Base-by-base conservation (phyloP, 1,140 invertebrate species). In the Heliconius himera region DNA sequence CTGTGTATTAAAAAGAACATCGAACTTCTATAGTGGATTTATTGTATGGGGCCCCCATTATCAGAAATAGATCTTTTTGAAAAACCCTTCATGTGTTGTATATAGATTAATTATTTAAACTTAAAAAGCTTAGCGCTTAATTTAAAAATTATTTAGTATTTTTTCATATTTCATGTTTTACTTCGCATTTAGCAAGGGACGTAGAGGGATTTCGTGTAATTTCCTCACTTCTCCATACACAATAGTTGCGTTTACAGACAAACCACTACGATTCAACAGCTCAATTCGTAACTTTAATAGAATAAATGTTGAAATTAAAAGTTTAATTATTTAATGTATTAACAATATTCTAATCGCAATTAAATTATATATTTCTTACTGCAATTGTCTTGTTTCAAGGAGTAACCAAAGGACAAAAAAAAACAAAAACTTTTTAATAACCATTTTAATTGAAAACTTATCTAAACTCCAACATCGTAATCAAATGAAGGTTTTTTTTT, bases 391-490 rank as follows among this genome's bases (percentile, higher is more conserved):
- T 13, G 16, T 46, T 46, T 46, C 5, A 16, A 2, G 13, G 41
- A 16, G 16, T 9, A 26, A 22, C 1, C 8, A 66, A 66, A 66
- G 60, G 60, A 22, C 11, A 66, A 76, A 60, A 56, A 13, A 76
- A 80, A 66, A 76, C 83, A 71, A 77, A 73, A 77, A 81, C 80
- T 73, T 79, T 81, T 89, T 85, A 85, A 90, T 93, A 94, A 93
- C 88, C 90, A 93, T 93, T 93, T 93, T 90, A 91, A 90, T 93
- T 85, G 81, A 90, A 90, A 92, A 93, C 92, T 93, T 93, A 93
- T 87, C 88, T 91, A 88, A 90, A 87, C 80, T 89, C 84, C 88
- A 90, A 92, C 88, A 88, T 90, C 82, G 80, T 85, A 86, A 87
- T 88, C 86, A 88, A 89, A 88, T 83, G 80, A 85, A 84, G 79